Base-by-base conservation (phyloP, 2,113 vertebrate genomes). In the Hassar affinis region DNA sequence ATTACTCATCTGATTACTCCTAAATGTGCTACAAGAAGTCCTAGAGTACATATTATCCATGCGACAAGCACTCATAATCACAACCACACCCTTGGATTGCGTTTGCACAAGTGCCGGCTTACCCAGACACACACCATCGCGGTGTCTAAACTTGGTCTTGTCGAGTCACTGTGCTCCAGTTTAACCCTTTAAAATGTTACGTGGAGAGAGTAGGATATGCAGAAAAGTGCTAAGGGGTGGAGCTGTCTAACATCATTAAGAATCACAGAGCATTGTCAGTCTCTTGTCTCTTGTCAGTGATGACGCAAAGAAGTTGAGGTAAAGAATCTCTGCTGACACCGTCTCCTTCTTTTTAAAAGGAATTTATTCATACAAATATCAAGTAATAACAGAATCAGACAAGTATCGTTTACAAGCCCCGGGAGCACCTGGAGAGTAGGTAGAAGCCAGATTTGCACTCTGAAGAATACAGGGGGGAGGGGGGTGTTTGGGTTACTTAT, bases 31-130 rank as follows among this genome's bases (percentile, higher is more conserved):
- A 9, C 42, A 18, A 7, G 51, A 57, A 12, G 25, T 22, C 2
- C 38, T 42, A 25, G 15, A 47, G 35, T 2, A 27, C 20, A 54
- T 25, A 72, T 25, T 56, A 35, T 27, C 20, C 1, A 42, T 9
- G 20, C 97, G 98, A 6, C 1, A 71, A 47, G 64, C 64, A 79
- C 72, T 18, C 4, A 57, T 49, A 80, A 45, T 74, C 52, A 79
- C 17, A 75, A n/a, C 74, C 56, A 79, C 86, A 59, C 62, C 68
- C 47, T 3, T 51, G 33, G 42, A 6, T 74, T 74, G 51, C 11
- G 12, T 59, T 42, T 69, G 45, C 27, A 56, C 25, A 81, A n/a
- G 10, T 47, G 20, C 66, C 3, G 27, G 33, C 7, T 74, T 75
- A n/a, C 27, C n/a, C 74, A 83, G n/a, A n/a, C 57, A 66, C 61